Evolutionary conservation across 2,888 invertebrate species (phyloP).

Genomic region (Eulithis prunata): DNA sequence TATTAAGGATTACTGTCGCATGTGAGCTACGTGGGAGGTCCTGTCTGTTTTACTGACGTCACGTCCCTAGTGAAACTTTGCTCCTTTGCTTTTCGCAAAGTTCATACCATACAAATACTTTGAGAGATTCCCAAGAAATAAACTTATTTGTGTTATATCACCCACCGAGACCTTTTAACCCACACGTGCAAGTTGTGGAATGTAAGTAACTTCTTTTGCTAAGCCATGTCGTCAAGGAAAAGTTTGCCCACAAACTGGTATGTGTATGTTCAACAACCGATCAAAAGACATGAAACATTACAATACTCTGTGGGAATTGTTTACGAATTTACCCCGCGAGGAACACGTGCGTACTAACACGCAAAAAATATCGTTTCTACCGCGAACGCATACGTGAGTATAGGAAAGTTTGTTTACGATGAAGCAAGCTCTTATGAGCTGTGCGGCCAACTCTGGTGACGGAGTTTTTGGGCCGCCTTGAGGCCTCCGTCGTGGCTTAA

Average conservation of each 20-base stretch:
- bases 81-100: conserved; percentile 7
- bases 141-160: conserved; percentile 9
- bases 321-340: no score
- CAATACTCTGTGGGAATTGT: no score
- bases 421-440: no score
- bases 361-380: no score
- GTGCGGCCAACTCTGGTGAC: no score
- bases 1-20: neutral
- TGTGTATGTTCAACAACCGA: neutral
- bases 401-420: no score
- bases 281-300: neutral
- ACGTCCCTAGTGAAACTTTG: conserved; percentile 3
- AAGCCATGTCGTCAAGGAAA: conserved; percentile 2
- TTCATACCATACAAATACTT: conserved; percentile 6
- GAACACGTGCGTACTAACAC: no score
- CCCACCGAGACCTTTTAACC: conserved; percentile 5
- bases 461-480: no score
- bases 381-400: no score
- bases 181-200: conserved; percentile 1
- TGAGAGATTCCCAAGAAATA: conserved; percentile 8
- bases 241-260: conserved; percentile 2
- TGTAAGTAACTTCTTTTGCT: neutral
- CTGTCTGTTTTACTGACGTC: conserved; percentile 1
- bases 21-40: neutral
- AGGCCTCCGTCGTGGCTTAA: no score